phyloP scores from a whole-genome alignment of 2,797 vertebrate genomes.

The Gobio occitaniae region DNA sequence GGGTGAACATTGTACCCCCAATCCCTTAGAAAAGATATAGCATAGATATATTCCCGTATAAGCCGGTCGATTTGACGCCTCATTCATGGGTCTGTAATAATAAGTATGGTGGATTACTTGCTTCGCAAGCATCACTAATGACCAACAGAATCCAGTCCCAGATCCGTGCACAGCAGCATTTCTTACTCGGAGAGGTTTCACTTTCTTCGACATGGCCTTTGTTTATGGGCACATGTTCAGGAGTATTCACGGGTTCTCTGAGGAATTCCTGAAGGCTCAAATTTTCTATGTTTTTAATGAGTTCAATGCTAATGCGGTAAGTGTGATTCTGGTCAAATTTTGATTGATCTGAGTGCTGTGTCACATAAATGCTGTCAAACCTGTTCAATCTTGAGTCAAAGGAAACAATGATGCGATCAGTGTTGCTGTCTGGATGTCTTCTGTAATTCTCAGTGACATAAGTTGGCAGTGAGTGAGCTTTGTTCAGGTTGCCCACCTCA shows the following conservation, averaged over 20 bases:
- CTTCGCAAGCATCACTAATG: not conserved
- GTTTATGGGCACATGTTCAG: not conserved
- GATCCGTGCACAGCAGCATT: not conserved
- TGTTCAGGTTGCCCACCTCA: slow-evolving; percentile 42
- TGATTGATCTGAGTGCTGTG: not conserved
- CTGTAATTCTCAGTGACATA: not conserved
- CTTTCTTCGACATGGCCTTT: no score
- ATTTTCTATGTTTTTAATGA: accelerated
- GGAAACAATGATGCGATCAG: slow-evolving; percentile 52
- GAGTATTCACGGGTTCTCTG: not conserved
- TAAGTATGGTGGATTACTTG: no score
- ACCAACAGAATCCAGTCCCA: not conserved
- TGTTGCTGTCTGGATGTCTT: not conserved
- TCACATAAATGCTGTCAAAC: slow-evolving; percentile 49
- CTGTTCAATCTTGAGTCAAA: accelerated
- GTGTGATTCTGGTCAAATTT: slow-evolving; percentile 5
- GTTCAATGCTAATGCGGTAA: not conserved
- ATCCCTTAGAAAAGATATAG: no score
- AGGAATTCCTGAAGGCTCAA: not conserved
- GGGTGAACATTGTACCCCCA: no score
- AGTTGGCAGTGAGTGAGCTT: not conserved
- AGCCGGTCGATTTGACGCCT: no score
- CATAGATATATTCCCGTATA: no score
- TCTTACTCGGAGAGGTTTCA: not conserved
- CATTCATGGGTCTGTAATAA: no score